Evolutionary conservation across 2,888 invertebrate genomes (phyloP), one percentile per base, ranked within the genome.

Genomic region (Phania funesta): DNA sequence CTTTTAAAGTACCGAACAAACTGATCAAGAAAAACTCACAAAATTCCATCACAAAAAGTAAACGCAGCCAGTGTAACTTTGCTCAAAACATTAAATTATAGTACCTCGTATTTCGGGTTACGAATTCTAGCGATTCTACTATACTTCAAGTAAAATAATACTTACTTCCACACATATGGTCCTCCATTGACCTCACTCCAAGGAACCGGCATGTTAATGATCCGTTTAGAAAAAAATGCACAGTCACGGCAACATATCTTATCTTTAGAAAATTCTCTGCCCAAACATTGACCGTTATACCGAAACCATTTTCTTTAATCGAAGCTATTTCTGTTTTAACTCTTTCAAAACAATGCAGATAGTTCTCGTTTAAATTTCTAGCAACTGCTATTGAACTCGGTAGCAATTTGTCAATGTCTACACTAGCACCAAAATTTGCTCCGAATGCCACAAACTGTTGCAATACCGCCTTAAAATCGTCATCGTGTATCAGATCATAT

Each of bases 251-350:
- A 3, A 71, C 3, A 38, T 50, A 60, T 5, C 18, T 38, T 20
- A 48, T 38, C 3, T 29, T 26, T 0, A n/a, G 4, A 6, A 26
- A 50, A 26, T 50, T 18, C 2, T 71, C 38, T 5, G 13, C 20
- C 48, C 71, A 50, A n/a, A 50, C 18, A 20, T 60, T 20, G 0
- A 26, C 2, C 11, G 26, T 38, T 50, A 71, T 6, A 0, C 71
- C 60, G 20, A 71, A 71, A 1, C 71, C 71, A 11, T 38, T 71
- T n/a, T 60, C 58, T 60, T 60, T 60, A 11, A 50, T 41, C 0
- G 13, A 8, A 5, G 4, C 32, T 4, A 70, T 70, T 48, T 70
- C 70, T 1, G 7, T 2, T 5, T 48, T 18, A 0, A 58, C n/a
- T 35, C 18, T 35, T 2, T 18, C n/a, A 2, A 48, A 48, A 11